Base-by-base conservation (phyloP, 2,113 vertebrate genomes). In the Grantiella picta region DNA sequence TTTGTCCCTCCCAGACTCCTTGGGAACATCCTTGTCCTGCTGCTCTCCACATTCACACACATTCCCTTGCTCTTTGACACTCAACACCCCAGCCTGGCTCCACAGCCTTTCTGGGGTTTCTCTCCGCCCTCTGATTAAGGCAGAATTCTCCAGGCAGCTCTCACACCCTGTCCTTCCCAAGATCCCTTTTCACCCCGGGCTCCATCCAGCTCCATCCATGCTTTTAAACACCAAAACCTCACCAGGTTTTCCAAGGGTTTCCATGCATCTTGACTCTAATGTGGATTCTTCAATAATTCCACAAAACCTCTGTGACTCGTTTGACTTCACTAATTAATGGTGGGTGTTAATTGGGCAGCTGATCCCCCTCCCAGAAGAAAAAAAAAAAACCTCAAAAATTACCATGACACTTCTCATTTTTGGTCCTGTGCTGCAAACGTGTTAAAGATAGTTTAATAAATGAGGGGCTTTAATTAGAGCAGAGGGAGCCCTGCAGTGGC, bases 301-400 rank as follows among this genome's bases (percentile, higher is more conserved):
- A 57, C 59, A 94, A 70, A 89, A 40, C 59, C 53, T 29, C 15
- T 71, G 59, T 49, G 82, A 50, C 86, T 96, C 68, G 71, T 77
- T 91, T 82, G 70, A 29, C 64, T 89, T 82, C 59, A 57, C 53
- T 93, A 95, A 94, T 94, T 95, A 97, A 85, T 40, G 53, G 65
- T 28, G 86, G 73, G 88, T 81, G 87, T 84, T 96, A 97, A 97
- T 88, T 95, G 97, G 84, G 94, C 94, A 86, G 95, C 79, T 96
- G 84, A 92, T 21, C 28, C 31, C 35, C 45, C 16, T 25, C 17
- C 64, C 7, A 13, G 24, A 15, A 38, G 2, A 5, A 57, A 42
- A 38, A 66, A 66, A 50, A 19, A 47, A 4, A 25, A 7, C 38
- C 11, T 29, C 49, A 47, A 70, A 60, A 40, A 44, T n/a, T 11